Base-by-base conservation (phyloP, 2,797 vertebrate species). In the Clarias platycephalus region DNA sequence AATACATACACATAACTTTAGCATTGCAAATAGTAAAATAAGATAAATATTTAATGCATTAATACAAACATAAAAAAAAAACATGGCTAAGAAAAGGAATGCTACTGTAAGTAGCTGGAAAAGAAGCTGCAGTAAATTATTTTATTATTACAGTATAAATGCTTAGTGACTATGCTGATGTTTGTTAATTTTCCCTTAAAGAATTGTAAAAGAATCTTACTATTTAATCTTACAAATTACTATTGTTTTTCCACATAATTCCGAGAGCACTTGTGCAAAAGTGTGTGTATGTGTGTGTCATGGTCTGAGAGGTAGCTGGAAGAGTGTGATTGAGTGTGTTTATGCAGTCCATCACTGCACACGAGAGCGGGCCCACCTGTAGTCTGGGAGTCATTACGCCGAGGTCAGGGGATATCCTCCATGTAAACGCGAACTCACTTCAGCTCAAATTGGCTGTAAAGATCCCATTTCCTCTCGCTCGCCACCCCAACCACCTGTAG, bases 371-470 rank as follows among this genome's bases (percentile, higher is more conserved):
- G 96, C 97, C 97, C 97, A 97, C 97, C 97, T 97, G 96, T 96
- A 96, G 96, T 95, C 97, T 97, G 97, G 96, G 96, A 98, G 95
- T 96, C 96, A 97, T 98, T 98, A 97, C 90, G 91, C 84, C 86
- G 87, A 94, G 97, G 97, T 98, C 97, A 98, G 93, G 93, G 94
- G 96, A 96, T 96, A 96, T 96, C 89, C 94, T 96, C 95, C 95
- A 95, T 96, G 97, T 97, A 97, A 96, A 97, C 95, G 96, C 95
- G 94, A 96, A 98, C 97, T 97, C 96, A 96, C 96, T 97, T 97
- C 96, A 95, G 96, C 95, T 99, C 97, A 97, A 99, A 99, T 98
- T 98, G 97, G 96, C 98, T 98, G 98, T 99, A 97, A 98, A 98
- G 97, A 97, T 98, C 96, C 97, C 96, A 99, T 99, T 99, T 99